Evolutionary conservation across 1,140 invertebrate genomes (phyloP).

Genomic region (Chelonus insularis): DNA sequence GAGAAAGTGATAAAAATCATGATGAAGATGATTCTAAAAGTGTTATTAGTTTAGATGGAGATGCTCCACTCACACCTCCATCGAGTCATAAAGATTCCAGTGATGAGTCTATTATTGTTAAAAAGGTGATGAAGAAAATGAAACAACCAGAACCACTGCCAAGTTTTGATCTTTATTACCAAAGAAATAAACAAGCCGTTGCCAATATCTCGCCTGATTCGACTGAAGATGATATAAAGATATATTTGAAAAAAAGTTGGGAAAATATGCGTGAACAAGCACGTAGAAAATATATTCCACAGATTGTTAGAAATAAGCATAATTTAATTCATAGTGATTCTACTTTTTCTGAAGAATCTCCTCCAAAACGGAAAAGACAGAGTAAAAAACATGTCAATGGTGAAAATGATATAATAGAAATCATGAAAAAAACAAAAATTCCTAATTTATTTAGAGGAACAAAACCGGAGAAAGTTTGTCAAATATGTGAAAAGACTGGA

Average conservation of each 20-base stretch:
- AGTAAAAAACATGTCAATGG: constrained; percentile 33
- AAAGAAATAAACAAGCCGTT: constrained; percentile 58
- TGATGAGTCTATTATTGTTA: constrained; percentile 34
- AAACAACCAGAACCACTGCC: constrained; percentile 35
- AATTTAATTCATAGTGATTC: constrained; percentile 33
- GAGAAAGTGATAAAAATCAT: constrained; percentile 9
- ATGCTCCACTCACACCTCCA: constrained; percentile 44
- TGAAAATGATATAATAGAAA: constrained; percentile 22
- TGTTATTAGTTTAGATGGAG: constrained; percentile 35
- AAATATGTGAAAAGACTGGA: constrained; percentile 66
- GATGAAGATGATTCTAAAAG: constrained; percentile 31
- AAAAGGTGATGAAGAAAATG: constrained; percentile 31
- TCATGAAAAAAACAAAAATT: constrained; percentile 46
- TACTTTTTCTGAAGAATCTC: constrained; percentile 30
- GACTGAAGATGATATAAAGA: constrained; percentile 55
- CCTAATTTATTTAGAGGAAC: constrained; percentile 66
- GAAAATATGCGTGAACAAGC: constrained; percentile 51
- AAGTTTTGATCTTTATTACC: constrained; percentile 60
- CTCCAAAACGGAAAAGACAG: constrained; percentile 29
- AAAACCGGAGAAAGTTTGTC: constrained; percentile 67
- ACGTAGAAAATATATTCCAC: constrained; percentile 38
- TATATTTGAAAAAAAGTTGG: constrained; percentile 62
- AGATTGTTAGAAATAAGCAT: constrained; percentile 19
- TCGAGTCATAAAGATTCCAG: constrained; percentile 44
- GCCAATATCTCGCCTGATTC: constrained; percentile 61